Percentiles rank a stretch among this genome's conserved stretches.
These are phyloP conservation scores for Anabacerthia variegaticeps DNA, from an alignment of 2,797 vertebrate genomes.

Conservation along the genomic window DNA sequence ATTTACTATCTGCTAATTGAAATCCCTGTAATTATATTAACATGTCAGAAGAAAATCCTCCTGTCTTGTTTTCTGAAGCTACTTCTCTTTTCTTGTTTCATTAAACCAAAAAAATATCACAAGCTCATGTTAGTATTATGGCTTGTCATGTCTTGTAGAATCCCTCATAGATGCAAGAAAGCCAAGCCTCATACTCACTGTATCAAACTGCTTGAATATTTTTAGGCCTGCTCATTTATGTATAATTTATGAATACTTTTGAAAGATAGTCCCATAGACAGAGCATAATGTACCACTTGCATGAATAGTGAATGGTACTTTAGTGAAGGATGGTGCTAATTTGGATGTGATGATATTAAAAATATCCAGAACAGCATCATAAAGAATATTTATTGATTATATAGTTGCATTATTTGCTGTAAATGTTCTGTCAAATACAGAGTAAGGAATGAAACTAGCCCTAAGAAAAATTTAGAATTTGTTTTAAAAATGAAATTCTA, in stretches of 20 bases:
- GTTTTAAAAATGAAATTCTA: neutral
- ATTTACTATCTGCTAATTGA: neutral
- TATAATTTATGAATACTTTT: constrained; percentile 50
- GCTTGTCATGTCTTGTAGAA: neutral
- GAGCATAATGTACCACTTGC: neutral
- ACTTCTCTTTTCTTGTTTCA: neutral
- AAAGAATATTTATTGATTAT: neutral
- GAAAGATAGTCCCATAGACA: neutral
- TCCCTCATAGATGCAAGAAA: neutral
- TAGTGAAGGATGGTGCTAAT: neutral
- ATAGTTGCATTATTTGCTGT: neutral
- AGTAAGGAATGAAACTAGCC: neutral
- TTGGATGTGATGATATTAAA: neutral
- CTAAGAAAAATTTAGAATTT: neutral
- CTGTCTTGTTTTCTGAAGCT: neutral
- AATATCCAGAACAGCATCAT: neutral
- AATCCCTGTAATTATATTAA: neutral
- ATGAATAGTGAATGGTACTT: neutral
- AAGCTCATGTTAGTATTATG: neutral
- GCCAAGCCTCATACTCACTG: neutral
- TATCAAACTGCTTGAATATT: constrained; percentile 14
- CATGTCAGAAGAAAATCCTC: neutral
- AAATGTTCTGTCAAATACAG: neutral
- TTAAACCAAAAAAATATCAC: neutral
- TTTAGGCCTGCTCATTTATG: constrained; percentile 14